phyloP scores from a whole-genome alignment of 2,888 invertebrate genomes.

The Mechanitis messenoides region DNA sequence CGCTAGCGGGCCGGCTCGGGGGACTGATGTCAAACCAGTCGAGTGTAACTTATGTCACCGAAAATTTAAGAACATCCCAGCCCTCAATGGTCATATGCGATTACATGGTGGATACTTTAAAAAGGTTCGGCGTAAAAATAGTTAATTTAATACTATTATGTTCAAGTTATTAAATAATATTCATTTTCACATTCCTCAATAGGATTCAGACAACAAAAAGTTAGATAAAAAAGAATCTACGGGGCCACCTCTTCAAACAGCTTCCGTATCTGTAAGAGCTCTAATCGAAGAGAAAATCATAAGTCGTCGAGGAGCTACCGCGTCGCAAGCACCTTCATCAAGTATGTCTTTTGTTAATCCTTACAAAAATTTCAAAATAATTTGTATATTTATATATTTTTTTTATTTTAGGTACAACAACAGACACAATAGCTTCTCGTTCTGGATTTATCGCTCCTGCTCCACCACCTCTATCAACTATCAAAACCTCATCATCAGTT shows the following conservation, averaged over 20 bases:
- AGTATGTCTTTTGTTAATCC: constrained; percentile 34
- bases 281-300: constrained; percentile 96
- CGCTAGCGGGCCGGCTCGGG: constrained; percentile 45
- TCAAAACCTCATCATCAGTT: constrained; percentile 58
- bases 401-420: constrained; percentile 39
- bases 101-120: constrained; percentile 98
- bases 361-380: too few relatives aligned
- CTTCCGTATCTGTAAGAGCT: constrained; percentile 92
- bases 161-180: too few relatives aligned
- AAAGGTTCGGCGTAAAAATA: constrained; percentile 75
- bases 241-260: constrained; percentile 93
- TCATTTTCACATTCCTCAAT: constrained; percentile 22
- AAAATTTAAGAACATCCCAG: constrained; percentile 98
- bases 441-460: constrained; percentile 65
- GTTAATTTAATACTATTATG: background rate
- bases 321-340: constrained; percentile 46
- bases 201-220: constrained; percentile 92
- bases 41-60: constrained; percentile 97
- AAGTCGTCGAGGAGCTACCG: constrained; percentile 83
- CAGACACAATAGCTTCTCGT: constrained; percentile 48
- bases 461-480: constrained; percentile 62
- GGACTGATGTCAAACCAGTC: constrained; percentile 88
- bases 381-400: too few relatives aligned
- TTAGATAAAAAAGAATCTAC: constrained; percentile 88
- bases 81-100: constrained; percentile 98